Conservation (phyloP, 2,113 vertebrate genomes). For the Aspidoscelis tigris region DNA sequence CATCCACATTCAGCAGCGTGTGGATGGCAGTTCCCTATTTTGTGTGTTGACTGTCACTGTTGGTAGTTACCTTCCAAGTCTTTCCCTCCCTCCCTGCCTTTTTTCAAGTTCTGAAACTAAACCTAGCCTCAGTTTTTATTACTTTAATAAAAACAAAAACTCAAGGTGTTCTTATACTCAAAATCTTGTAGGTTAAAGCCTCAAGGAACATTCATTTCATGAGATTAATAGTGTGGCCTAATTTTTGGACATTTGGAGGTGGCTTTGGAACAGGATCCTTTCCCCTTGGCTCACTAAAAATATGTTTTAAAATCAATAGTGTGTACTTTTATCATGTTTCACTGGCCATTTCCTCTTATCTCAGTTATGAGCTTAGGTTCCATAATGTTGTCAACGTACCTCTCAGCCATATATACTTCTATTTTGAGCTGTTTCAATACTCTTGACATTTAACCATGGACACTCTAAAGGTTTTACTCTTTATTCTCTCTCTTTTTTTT, state of each 20-base stretch:
- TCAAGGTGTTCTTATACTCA: not conserved
- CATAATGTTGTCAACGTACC: conserved; percentile 50
- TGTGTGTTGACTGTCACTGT: too few relatives aligned
- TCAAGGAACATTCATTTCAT: not conserved
- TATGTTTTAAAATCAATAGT: not conserved
- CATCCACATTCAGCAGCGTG: too few relatives aligned
- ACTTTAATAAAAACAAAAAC: not conserved
- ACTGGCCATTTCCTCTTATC: conserved; percentile 6
- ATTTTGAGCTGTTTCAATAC: conserved; percentile 67
- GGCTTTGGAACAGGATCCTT: too few relatives aligned
- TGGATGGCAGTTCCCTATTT: too few relatives aligned
- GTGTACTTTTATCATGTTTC: not conserved
- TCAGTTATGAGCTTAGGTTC: conserved; percentile 40
- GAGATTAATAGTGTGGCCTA: not conserved
- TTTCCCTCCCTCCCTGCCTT: too few relatives aligned
- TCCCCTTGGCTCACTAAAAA: not conserved
- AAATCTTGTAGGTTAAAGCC: not conserved
- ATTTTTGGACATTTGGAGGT: not conserved
- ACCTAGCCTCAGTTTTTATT: not conserved
- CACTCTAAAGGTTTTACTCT: conserved; percentile 71
- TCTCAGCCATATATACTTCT: conserved; percentile 44
- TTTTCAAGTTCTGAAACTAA: too few relatives aligned
- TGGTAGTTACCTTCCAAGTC: too few relatives aligned
- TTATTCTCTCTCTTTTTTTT: conserved; percentile 59
- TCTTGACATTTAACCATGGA: conserved; percentile 73